Base-by-base conservation (phyloP, 1,140 invertebrate species). In the Berghia stephanieae region DNA sequence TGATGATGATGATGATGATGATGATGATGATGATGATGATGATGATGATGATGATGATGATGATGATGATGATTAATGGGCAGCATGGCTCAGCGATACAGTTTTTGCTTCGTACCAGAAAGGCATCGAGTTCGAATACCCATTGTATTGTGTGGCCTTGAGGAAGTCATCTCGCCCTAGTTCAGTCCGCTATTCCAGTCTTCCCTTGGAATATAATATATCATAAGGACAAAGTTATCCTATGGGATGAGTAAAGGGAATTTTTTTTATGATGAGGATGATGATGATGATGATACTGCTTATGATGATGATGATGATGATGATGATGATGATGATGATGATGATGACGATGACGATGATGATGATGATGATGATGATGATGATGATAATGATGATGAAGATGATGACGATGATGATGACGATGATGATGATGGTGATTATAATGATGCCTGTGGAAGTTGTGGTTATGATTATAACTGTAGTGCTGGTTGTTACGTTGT, bases 21-120 rank as follows among this genome's bases (percentile, higher is more conserved):
- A 67, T 67, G 63, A 67, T 67, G 63, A 67, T 24, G 8, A 67
- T 67, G 63, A 16, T 67, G 63, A 67, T 67, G 63, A 67, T 63
- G 57, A 67, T 67, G 63, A 21, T 16, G 27, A 67, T 67, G 27
- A 67, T 24, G 27, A 67, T 16, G 27, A 16, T 24, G 27, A 16
- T 16, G 63, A 67, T 67, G 8, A 67, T n/a, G n/a, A n/a, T n/a
- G n/a, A n/a, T n/a, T n/a, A n/a, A n/a, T n/a, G n/a, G n/a, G n/a
- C n/a, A n/a, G n/a, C n/a, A n/a, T n/a, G n/a, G n/a, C n/a, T n/a
- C n/a, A n/a, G n/a, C n/a, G n/a, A n/a, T n/a, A n/a, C n/a, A n/a
- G n/a, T n/a, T n/a, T n/a, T n/a, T n/a, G n/a, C n/a, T n/a, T n/a
- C n/a, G n/a, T n/a, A n/a, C n/a, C n/a, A n/a, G n/a, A n/a, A n/a